These are phyloP conservation scores for Brachionus rubens DNA, from an alignment of 1,140 invertebrate genomes.

Conservation along the genomic window DNA sequence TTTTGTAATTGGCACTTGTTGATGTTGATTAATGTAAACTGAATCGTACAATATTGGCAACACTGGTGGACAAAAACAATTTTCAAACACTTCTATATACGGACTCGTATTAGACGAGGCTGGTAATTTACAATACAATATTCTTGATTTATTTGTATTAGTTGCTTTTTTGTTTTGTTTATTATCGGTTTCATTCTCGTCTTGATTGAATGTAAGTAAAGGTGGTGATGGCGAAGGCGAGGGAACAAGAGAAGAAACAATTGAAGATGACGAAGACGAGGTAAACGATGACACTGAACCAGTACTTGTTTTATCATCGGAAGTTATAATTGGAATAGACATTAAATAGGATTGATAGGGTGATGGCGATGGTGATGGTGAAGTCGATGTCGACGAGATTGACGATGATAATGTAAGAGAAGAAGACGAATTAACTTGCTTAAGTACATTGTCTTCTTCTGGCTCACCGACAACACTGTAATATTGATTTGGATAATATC, in stretches of 20 bases:
- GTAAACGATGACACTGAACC: slow-evolving; percentile 14
- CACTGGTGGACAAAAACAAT: slow-evolving; percentile 41
- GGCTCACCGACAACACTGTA: background rate
- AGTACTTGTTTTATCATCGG: background rate
- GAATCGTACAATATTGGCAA: slow-evolving; percentile 18
- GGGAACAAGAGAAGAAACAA: slow-evolving; percentile 1
- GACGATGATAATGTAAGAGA: background rate
- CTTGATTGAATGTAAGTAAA: background rate
- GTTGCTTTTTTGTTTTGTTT: slow-evolving; percentile 1
- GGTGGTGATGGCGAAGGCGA: slow-evolving; percentile 41
- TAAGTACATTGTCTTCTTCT: background rate
- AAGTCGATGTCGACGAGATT: slow-evolving; percentile 8
- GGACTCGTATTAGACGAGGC: slow-evolving; percentile 37
- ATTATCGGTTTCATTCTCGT: slow-evolving; percentile 21
- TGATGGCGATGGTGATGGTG: slow-evolving; percentile 25
- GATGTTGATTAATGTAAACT: slow-evolving; percentile 36
- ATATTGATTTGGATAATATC: background rate
- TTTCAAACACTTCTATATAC: slow-evolving; percentile 40
- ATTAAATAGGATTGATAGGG: background rate
- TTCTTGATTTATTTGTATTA: background rate
- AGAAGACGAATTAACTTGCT: background rate
- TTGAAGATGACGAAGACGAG: slow-evolving; percentile 17
- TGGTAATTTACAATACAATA: slow-evolving; percentile 19
- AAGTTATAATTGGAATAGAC: background rate
- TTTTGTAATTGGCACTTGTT: slow-evolving; percentile 19